Evolutionary conservation across 2,797 vertebrate genomes (phyloP).

Genomic region (Distichodus sexfasciatus): DNA sequence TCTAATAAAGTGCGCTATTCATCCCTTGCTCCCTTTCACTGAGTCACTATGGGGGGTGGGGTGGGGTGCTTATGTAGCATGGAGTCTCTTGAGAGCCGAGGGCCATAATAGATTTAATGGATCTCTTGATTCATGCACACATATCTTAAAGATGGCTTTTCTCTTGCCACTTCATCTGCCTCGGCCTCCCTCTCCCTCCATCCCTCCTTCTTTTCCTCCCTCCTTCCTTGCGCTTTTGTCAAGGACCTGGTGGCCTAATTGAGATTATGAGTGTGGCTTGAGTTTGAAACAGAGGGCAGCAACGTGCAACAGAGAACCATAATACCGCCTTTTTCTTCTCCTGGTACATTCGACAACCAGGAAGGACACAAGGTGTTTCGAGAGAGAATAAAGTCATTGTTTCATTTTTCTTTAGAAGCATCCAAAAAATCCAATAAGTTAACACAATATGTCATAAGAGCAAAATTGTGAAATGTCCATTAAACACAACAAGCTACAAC

Average conservation of each 20-base stretch:
- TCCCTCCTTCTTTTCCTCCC: constrained; percentile 14
- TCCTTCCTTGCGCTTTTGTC: constrained; percentile 48
- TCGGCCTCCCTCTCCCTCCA: background rate
- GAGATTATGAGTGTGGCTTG: constrained; percentile 44
- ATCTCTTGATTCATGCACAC: constrained; percentile 60
- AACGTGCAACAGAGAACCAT: constrained; percentile 29
- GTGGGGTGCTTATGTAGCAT: constrained; percentile 57
- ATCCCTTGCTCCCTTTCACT: constrained; percentile 64
- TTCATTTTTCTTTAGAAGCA: too few relatives aligned
- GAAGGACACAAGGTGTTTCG: background rate
- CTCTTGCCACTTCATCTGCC: constrained; percentile 46
- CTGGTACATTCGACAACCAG: background rate
- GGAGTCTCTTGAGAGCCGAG: constrained; percentile 54
- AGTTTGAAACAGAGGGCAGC: constrained; percentile 46
- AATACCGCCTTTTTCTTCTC: background rate
- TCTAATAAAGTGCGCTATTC: constrained; percentile 74
- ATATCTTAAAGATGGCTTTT: constrained; percentile 62
- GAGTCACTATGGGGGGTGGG: constrained; percentile 56
- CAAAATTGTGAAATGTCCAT: too few relatives aligned
- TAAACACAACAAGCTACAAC: too few relatives aligned
- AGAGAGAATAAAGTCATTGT: too few relatives aligned
- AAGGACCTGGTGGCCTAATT: constrained; percentile 29
- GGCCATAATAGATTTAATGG: constrained; percentile 64
- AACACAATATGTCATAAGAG: too few relatives aligned
- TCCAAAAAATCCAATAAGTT: too few relatives aligned